Percentiles rank a stretch among this genome's conserved stretches.
Conservation (phyloP, 2,888 invertebrate species). For the Tyria jacobaeae region DNA sequence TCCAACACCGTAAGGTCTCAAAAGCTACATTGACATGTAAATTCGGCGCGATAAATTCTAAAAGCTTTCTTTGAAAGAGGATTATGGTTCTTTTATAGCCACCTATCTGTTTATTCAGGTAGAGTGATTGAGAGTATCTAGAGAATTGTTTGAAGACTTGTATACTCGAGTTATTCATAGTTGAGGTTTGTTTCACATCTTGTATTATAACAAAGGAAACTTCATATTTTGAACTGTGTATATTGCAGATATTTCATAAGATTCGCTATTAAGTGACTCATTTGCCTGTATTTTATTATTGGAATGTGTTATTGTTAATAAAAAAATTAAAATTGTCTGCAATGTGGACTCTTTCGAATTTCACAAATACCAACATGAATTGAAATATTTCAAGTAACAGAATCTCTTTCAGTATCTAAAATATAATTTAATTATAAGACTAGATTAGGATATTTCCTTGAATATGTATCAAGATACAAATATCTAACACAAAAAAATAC, state of each 20-base stretch:
- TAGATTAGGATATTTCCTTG: too few species aligned
- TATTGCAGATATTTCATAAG: background rate
- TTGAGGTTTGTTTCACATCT: too few species aligned
- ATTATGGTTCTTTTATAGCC: slow-evolving; percentile 47
- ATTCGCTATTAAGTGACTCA: background rate
- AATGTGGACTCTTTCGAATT: background rate
- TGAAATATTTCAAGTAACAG: background rate
- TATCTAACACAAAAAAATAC: too few species aligned
- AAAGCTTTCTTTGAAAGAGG: slow-evolving; percentile 53
- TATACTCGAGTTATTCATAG: slow-evolving; percentile 30
- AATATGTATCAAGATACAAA: too few species aligned
- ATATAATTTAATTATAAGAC: too few species aligned
- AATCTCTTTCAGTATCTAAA: too few species aligned
- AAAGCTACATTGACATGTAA: slow-evolving; percentile 54
- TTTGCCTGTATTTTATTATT: background rate
- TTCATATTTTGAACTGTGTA: background rate
- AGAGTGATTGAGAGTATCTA: slow-evolving; percentile 30
- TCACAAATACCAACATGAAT: background rate
- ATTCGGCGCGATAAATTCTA: slow-evolving; percentile 51
- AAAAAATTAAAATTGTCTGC: background rate
- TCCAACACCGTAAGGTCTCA: slow-evolving; percentile 33
- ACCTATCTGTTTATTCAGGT: slow-evolving; percentile 51
- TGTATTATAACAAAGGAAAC: background rate
- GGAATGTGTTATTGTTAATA: background rate
- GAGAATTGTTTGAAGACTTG: slow-evolving; percentile 27